A percentile compares a stretch with the other conserved stretches of the same genome.
These are phyloP conservation scores for Listronotus oregonensis DNA, from an alignment of 1,140 invertebrate genomes.

Conservation along the genomic window DNA sequence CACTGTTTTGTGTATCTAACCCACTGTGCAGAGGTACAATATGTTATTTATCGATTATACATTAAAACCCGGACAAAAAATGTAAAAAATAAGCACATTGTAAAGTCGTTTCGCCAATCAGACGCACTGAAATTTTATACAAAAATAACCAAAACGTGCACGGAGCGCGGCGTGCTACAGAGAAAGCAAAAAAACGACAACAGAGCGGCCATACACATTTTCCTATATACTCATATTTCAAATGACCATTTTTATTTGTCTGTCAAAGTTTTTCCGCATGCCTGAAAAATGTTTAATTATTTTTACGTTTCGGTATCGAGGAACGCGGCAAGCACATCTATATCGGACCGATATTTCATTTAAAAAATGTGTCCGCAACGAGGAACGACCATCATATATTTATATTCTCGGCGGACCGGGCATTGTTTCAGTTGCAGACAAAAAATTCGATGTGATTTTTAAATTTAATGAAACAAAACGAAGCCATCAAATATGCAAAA, in stretches of 20 bases:
- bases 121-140: conserved; percentile 50
- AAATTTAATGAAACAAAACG: conserved; percentile 57
- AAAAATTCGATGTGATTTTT: conserved; percentile 56
- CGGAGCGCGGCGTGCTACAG: conserved; percentile 11
- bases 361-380: conserved; percentile 55
- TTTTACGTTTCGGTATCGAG: conserved; percentile 56
- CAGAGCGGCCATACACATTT: conserved; percentile 45
- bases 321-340: conserved; percentile 46
- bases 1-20: too few relatives aligned
- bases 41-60: conserved; percentile 50
- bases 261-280: conserved; percentile 57
- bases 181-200: conserved; percentile 19
- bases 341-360: conserved; percentile 56
- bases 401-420: conserved; percentile 53
- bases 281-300: conserved; percentile 58
- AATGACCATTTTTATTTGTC: conserved; percentile 58
- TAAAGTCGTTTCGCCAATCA: conserved; percentile 53
- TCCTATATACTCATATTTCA: conserved; percentile 55
- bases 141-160: conserved; percentile 38
- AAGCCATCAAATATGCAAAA: conserved; percentile 52
- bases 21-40: conserved; percentile 29
- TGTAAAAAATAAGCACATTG: conserved; percentile 27
- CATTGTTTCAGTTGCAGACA: conserved; percentile 53
- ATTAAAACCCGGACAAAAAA: conserved; percentile 47
- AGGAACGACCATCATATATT: conserved; percentile 54